Conservation (phyloP, 2,888 invertebrate genomes). For the Colostygia pectinataria region DNA sequence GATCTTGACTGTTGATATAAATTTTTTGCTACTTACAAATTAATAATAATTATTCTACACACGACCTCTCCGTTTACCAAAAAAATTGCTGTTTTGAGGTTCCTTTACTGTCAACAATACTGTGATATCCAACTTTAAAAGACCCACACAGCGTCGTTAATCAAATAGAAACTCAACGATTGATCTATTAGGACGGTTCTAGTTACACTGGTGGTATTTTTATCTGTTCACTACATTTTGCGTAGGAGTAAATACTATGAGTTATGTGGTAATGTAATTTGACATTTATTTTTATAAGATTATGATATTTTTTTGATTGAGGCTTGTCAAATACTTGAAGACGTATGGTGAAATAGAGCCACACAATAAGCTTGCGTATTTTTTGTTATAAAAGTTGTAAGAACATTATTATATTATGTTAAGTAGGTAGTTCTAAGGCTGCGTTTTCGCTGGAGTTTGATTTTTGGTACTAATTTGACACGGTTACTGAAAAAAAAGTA, state of each 20-base stretch:
- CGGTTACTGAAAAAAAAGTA: too few species aligned
- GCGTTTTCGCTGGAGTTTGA: too few species aligned
- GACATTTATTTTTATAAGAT: conserved; percentile 8
- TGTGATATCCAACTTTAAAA: conserved; percentile 12
- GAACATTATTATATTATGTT: background rate
- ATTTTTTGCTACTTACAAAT: background rate
- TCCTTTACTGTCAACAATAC: conserved; percentile 26
- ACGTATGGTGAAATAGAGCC: conserved; percentile 3
- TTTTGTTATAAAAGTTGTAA: conserved; percentile 3
- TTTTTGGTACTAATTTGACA: too few species aligned
- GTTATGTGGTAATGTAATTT: conserved; percentile 10
- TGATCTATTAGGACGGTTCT: conserved; percentile 4
- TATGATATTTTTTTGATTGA: conserved; percentile 8
- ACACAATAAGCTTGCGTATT: conserved; percentile 5
- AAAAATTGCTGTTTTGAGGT: conserved; percentile 25
- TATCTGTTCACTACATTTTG: conserved; percentile 32
- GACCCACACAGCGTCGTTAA: conserved; percentile 21
- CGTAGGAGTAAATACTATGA: conserved; percentile 33
- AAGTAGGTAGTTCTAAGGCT: too few species aligned
- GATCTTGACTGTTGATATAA: too few species aligned
- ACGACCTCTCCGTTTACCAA: conserved; percentile 16
- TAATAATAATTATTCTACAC: conserved; percentile 3
- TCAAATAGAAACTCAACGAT: conserved; percentile 8
- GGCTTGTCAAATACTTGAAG: conserved; percentile 5
- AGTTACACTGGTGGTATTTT: conserved; percentile 7